A percentile compares a stretch with the other conserved stretches of the same genome.
phyloP scores from a whole-genome alignment of 2,888 invertebrate genomes.

The Polydrusus pterygomalis region DNA sequence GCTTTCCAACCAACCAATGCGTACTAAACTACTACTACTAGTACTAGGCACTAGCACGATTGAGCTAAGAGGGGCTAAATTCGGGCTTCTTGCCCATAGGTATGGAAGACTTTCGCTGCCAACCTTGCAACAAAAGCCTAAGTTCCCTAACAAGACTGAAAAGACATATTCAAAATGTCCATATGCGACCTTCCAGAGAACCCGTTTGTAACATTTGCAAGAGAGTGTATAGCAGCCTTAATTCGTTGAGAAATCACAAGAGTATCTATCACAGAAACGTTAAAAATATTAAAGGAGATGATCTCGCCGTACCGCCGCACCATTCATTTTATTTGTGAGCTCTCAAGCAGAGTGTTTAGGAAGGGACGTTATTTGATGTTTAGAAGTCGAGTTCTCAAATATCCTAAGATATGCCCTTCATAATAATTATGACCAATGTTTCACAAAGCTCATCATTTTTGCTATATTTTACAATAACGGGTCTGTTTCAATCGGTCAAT shows the following conservation, averaged over 20 bases:
- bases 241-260: constrained; percentile 93
- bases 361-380: constrained; percentile 23
- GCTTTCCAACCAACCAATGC: constrained; percentile 21
- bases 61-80: constrained; percentile 45
- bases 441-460: no score
- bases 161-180: constrained; percentile 94
- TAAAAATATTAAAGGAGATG: constrained; percentile 79
- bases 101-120: constrained; percentile 92
- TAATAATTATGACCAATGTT: no score
- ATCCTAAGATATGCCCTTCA: neutral
- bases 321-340: constrained; percentile 69
- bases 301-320: constrained; percentile 67
- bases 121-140: constrained; percentile 93
- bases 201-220: constrained; percentile 95
- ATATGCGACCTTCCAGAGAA: constrained; percentile 92
- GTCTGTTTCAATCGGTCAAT: no score
- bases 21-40: constrained; percentile 36
- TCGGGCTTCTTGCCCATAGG: constrained; percentile 69
- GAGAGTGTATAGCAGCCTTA: constrained; percentile 92
- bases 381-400: neutral
- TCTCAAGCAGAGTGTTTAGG: neutral
- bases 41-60: constrained; percentile 25
- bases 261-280: constrained; percentile 91
- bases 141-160: constrained; percentile 91
- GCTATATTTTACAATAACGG: no score